Evolutionary conservation across 1,140 invertebrate species (phyloP).

Genomic region (Oncopodura yosiiana): DNA sequence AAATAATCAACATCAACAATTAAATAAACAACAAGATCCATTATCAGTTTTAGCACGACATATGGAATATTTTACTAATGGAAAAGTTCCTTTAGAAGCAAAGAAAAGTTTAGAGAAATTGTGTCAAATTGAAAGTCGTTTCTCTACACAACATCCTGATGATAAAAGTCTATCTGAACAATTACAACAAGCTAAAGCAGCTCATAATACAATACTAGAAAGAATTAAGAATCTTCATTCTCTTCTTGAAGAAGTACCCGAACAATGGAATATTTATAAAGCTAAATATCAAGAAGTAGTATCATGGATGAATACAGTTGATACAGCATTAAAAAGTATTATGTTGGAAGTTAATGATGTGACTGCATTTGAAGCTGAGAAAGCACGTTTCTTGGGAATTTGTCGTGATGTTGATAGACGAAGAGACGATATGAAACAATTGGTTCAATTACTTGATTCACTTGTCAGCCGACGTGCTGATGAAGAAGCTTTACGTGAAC

Average conservation of each 20-base stretch:
- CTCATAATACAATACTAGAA: constrained; percentile 61
- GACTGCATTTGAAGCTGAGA: constrained; percentile 80
- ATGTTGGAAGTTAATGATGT: constrained; percentile 69
- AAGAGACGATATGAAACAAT: constrained; percentile 86
- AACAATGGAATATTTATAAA: constrained; percentile 78
- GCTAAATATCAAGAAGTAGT: constrained; percentile 60
- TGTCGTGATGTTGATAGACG: constrained; percentile 79
- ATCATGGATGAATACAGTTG: constrained; percentile 79
- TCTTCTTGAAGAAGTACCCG: constrained; percentile 74
- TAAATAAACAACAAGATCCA: constrained; percentile 73
- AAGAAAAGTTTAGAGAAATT: constrained; percentile 21
- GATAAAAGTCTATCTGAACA: constrained; percentile 60
- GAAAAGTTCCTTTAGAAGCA: constrained; percentile 19
- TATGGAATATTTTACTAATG: constrained; percentile 39
- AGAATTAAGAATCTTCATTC: constrained; percentile 61
- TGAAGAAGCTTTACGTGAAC: constrained; percentile 62
- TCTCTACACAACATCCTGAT: constrained; percentile 56
- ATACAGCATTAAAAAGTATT: constrained; percentile 67
- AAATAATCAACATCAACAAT: constrained; percentile 69
- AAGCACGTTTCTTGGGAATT: constrained; percentile 78
- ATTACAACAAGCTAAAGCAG: constrained; percentile 54
- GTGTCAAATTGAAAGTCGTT: constrained; percentile 52
- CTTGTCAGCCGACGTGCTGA: constrained; percentile 71
- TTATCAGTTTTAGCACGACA: constrained; percentile 65
- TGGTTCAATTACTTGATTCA: constrained; percentile 78